Conservation (phyloP, 2,797 vertebrate species). For the Takifugu ocellatus region DNA sequence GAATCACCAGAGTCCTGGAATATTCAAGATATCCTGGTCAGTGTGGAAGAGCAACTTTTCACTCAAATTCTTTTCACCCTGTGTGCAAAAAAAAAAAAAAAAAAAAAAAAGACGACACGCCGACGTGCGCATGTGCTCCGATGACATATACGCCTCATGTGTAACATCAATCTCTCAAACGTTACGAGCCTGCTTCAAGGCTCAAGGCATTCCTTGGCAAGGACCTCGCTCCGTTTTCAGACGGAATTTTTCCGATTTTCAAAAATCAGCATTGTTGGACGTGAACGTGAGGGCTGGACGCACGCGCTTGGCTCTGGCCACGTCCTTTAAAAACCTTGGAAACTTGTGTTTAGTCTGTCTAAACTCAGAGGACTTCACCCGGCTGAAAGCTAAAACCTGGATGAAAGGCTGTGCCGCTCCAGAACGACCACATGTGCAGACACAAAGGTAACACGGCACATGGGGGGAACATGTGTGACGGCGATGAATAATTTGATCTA, state of each 20-base stretch:
- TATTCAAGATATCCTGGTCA: too few relatives aligned
- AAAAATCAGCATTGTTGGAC: conserved; percentile 56
- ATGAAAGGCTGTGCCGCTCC: too few relatives aligned
- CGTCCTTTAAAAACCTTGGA: conserved; percentile 27
- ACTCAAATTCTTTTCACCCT: conserved; percentile 5
- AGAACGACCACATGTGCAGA: conserved; percentile 17
- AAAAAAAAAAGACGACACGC: neutral
- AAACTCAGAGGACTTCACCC: conserved; percentile 29
- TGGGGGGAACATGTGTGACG: neutral
- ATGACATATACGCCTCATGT: conserved; percentile 43
- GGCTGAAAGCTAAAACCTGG: conserved; percentile 19
- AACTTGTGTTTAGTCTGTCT: conserved; percentile 58
- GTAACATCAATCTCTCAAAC: conserved; percentile 63
- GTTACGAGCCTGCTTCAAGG: conserved; percentile 51
- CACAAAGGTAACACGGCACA: conserved; percentile 1
- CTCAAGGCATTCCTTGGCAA: conserved; percentile 56
- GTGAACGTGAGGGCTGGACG: conserved; percentile 30
- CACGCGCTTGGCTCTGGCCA: conserved; percentile 24
- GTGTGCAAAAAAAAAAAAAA: conserved; percentile 8
- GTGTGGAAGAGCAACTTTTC: neutral
- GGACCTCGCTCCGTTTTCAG: conserved; percentile 36
- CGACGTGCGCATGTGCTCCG: conserved; percentile 14
- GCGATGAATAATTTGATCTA: conserved; percentile 8
- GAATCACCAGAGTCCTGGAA: too few relatives aligned
- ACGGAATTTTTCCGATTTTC: conserved; percentile 61